Evolutionary conservation across 2,888 invertebrate species (phyloP), one percentile per base, ranked within the genome.

Genomic region (Philereme transversata): DNA sequence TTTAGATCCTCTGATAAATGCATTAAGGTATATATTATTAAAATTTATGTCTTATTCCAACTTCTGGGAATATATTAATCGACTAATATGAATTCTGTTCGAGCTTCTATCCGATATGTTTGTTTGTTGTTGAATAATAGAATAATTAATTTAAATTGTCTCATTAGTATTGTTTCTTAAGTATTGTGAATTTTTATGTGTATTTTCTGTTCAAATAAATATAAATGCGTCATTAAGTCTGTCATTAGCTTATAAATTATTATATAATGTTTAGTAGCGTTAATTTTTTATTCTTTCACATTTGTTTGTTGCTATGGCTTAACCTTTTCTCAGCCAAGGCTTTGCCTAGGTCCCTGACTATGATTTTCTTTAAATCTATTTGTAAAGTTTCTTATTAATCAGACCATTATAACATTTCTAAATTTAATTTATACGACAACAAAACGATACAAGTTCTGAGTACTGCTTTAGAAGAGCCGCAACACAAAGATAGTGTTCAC

Each of bases 1-100:
- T 90, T 90, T 72, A 76, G 74, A 77, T 77, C 69, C 50, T 57
- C 71, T 75, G 88, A 89, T 90, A 86, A n/a, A 79, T 77, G 75
- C 67, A 74, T 83, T 86, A 86, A 85, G 82, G 83, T 57, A 79
- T 86, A 87, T 88, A 87, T 88, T 88, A 88, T 86, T 84, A 83
- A 88, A 90, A 92, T 91, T 90, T 91, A 91, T 91, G 89, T 92
- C 90, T 91, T 88, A 91, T 87, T 90, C 77, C 78, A 76, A 80
- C 74, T 92, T 91, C 92, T 82, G 65, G 70, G 92, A 90, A 91
- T 88, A 88, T 88, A 90, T 88, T 90, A 90, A 91, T 90, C 88
- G 88, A 79, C 86, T 87, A 87, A 89, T 91, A 88, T 88, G 90
- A 87, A 92, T 91, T 88, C 91, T 78, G 85, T 77, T 77, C 76